Conservation (phyloP, 2,113 vertebrate genomes). For the Zapornia atra region DNA sequence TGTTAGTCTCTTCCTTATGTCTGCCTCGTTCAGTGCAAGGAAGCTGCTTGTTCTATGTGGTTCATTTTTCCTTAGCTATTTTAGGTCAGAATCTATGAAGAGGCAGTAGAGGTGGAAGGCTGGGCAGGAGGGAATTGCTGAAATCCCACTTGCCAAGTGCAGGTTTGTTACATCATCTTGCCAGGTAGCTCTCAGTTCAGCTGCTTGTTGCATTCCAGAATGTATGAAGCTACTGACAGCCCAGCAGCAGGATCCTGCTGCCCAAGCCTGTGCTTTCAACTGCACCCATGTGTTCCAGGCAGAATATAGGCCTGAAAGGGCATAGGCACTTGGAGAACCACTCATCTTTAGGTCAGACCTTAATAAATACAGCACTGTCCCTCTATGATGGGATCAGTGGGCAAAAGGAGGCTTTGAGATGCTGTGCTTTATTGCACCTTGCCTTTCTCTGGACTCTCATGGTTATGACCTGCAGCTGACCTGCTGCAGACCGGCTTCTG, state of each 20-base stretch:
- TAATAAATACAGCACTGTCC: background rate
- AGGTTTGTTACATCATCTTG: background rate
- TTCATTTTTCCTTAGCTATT: background rate
- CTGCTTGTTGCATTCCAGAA: background rate
- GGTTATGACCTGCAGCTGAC: background rate
- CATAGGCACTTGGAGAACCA: background rate
- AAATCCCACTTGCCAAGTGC: background rate
- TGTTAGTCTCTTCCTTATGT: rapidly evolving
- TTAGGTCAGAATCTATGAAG: background rate
- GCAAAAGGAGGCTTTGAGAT: background rate
- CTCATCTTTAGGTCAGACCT: background rate
- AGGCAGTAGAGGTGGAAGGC: background rate
- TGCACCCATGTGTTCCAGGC: background rate
- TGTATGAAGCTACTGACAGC: background rate
- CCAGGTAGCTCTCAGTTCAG: background rate
- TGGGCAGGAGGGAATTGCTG: background rate
- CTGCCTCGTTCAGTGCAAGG: background rate
- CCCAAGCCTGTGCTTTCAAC: background rate
- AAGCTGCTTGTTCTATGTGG: background rate
- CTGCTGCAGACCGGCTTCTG: background rate
- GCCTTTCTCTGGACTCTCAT: background rate
- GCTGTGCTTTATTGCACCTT: background rate
- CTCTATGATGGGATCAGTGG: background rate
- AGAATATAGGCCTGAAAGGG: background rate
- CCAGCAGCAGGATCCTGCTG: background rate